These are phyloP conservation scores for Eupithecia exiguata DNA, from an alignment of 2,888 invertebrate genomes.

Conservation along the genomic window DNA sequence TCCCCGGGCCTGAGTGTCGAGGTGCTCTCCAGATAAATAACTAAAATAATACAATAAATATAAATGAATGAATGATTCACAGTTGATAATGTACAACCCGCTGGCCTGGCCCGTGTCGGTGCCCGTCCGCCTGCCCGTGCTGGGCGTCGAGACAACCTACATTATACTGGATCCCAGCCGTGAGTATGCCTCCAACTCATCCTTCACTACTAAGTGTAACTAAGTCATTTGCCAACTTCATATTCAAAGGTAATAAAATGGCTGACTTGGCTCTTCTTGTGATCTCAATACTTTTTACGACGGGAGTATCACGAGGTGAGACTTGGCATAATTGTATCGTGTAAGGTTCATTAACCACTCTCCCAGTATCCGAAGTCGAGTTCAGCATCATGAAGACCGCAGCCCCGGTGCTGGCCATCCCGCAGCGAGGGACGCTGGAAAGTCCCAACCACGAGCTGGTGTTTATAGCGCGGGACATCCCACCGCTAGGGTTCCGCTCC, in stretches of 20 bases:
- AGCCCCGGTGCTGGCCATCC: not conserved
- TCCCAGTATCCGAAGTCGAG: not conserved
- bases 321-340: too few species aligned
- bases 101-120: conserved; percentile 84
- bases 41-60: not conserved
- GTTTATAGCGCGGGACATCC: not conserved
- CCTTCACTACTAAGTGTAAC: too few species aligned
- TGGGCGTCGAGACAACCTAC: conserved; percentile 56
- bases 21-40: not conserved
- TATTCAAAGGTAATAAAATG: too few species aligned
- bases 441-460: conserved; percentile 2
- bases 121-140: conserved; percentile 86
- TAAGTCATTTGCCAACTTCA: too few species aligned
- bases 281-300: too few species aligned
- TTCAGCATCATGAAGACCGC: not conserved
- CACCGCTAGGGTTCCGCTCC: conserved; percentile 61
- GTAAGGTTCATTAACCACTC: not conserved
- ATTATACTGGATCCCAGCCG: conserved; percentile 85
- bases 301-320: too few species aligned
- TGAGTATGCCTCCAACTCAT: conserved; percentile 51
- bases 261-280: too few species aligned
- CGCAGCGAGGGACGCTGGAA: not conserved
- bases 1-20: too few species aligned
- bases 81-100: conserved; percentile 91
- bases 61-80: conserved; percentile 17